Percentiles rank a stretch among this genome's conserved stretches.
phyloP scores from a whole-genome alignment of 92 coral and sea anemone species.

The Parazoanthus darwini region DNA sequence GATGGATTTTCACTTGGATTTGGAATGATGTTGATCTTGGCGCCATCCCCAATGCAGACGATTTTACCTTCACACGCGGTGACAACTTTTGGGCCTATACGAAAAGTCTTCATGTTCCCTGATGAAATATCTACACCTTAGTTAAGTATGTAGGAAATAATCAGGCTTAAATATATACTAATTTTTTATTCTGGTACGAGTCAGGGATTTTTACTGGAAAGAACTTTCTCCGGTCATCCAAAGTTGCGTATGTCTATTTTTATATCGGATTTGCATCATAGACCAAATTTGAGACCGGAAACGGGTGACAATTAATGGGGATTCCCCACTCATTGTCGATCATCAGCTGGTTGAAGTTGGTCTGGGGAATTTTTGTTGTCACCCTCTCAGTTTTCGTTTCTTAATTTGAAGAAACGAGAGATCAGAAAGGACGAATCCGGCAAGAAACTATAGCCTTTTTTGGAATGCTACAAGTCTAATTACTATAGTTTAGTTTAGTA shows the following conservation, averaged over 20 bases:
- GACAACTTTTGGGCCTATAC: not conserved
- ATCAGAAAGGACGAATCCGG: too few relatives aligned
- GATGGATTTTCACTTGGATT: not conserved
- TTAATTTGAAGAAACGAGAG: too few relatives aligned
- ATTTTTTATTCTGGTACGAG: not conserved
- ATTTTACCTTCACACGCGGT: slow-evolving; percentile 17
- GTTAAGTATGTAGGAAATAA: not conserved
- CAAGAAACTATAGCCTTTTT: too few relatives aligned
- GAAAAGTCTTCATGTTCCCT: not conserved
- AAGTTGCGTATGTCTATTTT: too few relatives aligned
- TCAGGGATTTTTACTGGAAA: not conserved
- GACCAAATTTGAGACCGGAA: not conserved
- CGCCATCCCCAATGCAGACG: slow-evolving; percentile 32
- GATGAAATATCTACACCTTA: not conserved
- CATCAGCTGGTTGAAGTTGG: not conserved
- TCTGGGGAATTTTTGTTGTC: too few relatives aligned
- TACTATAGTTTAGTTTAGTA: too few relatives aligned
- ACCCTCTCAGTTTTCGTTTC: too few relatives aligned
- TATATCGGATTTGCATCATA: not conserved
- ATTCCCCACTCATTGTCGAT: not conserved
- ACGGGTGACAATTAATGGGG: not conserved
- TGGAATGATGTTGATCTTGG: not conserved
- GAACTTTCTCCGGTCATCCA: not conserved
- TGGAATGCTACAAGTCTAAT: too few relatives aligned
- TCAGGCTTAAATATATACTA: not conserved